These are phyloP conservation scores for Mnemiopsis leidyi DNA, from an alignment of 37 sponge, comb jelly and placozoan genomes.

Conservation along the genomic window DNA sequence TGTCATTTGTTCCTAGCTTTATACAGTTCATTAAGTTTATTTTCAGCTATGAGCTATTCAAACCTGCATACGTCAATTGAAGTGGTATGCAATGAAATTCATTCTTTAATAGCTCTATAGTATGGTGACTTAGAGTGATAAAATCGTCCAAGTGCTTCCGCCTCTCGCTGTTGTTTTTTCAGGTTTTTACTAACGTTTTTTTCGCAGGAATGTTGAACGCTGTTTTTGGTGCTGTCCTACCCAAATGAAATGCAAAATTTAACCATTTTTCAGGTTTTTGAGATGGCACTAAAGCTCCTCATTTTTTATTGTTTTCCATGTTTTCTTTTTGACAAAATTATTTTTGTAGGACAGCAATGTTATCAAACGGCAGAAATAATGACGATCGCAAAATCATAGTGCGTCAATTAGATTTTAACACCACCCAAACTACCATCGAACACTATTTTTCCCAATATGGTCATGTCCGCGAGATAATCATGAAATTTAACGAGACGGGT, in stretches of 20 bases:
- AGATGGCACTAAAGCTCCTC: neutral
- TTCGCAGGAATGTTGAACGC: neutral
- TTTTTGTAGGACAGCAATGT: slow-evolving; percentile 57
- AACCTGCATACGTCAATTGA: too few relatives aligned
- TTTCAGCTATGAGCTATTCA: too few relatives aligned
- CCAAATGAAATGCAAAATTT: neutral
- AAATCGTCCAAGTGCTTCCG: too few relatives aligned
- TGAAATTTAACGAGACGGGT: slow-evolving; percentile 50
- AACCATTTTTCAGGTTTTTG: neutral
- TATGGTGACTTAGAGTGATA: too few relatives aligned
- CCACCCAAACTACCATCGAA: slow-evolving; percentile 23
- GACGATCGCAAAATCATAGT: slow-evolving; percentile 62
- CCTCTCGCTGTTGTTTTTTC: slow-evolving; percentile 8
- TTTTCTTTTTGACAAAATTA: neutral
- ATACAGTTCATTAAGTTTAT: too few relatives aligned
- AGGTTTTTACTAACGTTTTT: neutral
- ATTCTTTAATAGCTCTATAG: too few relatives aligned
- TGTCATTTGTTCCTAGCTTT: too few relatives aligned
- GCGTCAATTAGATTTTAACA: slow-evolving; percentile 61
- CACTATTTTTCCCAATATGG: slow-evolving; percentile 57
- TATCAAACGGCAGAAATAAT: slow-evolving; percentile 23
- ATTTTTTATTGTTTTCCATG: neutral
- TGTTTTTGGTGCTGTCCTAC: slow-evolving; percentile 23
- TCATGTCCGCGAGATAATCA: slow-evolving; percentile 33
- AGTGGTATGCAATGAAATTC: too few relatives aligned